A percentile compares a stretch with the other conserved stretches of the same genome.
phyloP scores from a whole-genome alignment of 2,888 invertebrate genomes.

The Drosophila pullipes region DNA sequence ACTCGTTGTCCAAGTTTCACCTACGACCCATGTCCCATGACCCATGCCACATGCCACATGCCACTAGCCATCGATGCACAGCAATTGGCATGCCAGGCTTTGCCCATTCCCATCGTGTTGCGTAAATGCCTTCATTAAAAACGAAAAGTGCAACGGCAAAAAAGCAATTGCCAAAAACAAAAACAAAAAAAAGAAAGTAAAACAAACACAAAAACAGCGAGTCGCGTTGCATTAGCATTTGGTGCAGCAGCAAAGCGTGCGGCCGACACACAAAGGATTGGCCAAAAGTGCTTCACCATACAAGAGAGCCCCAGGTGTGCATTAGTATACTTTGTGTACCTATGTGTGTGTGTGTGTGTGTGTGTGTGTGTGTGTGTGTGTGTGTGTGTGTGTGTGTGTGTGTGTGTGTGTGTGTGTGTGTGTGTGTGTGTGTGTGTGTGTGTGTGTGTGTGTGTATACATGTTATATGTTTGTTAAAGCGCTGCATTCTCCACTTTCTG shows the following conservation, averaged over 20 bases:
- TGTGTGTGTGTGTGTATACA: slow-evolving; percentile 1
- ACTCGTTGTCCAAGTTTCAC: not conserved
- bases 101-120: slow-evolving; percentile 3
- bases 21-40: not conserved
- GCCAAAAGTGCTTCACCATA: slow-evolving; percentile 57
- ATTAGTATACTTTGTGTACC: slow-evolving; percentile 23
- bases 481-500: slow-evolving; percentile 42
- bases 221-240: slow-evolving; percentile 1
- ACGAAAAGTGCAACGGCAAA: slow-evolving; percentile 46
- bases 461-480: slow-evolving; percentile 42
- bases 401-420: slow-evolving; percentile 3
- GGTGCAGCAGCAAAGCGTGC: slow-evolving; percentile 44
- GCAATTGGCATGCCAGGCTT: slow-evolving; percentile 22
- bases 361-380: slow-evolving; percentile 3
- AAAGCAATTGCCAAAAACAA: slow-evolving; percentile 34
- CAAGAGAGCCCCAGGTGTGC: slow-evolving; percentile 49
- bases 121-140: slow-evolving; percentile 65
- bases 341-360: slow-evolving; percentile 5
- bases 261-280: slow-evolving; percentile 57
- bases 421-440: slow-evolving; percentile 4
- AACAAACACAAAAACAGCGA: not conserved
- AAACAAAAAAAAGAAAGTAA: not conserved
- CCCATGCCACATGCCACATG: not conserved
- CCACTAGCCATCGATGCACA: not conserved
- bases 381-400: slow-evolving; percentile 6